Evolutionary conservation across 2,797 vertebrate species (phyloP), one percentile per base, ranked within the genome.

Genomic region (Bovichtus diacanthus): DNA sequence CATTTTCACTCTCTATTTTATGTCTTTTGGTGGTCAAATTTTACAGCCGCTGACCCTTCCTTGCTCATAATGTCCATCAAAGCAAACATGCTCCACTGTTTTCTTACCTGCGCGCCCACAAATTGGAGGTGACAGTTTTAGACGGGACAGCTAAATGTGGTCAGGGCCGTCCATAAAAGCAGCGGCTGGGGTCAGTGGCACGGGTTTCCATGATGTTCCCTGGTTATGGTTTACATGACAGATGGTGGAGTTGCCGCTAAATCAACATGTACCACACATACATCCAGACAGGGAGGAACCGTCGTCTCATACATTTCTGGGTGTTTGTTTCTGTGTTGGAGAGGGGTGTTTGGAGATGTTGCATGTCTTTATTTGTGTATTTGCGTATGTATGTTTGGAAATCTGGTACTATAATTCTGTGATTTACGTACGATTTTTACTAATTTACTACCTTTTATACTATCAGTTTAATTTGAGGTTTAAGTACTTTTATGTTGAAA

Each of bases 71-170:
- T 54, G 66, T 80, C 83, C 74, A 69, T 84, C 78, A 77, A 70
- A 71, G 59, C 31, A 70, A 78, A 82, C 70, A 63, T 0, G 47
- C 70, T 53, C 13, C 6, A 1, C 49, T 88, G 81, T 83, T 86
- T 83, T 85, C 60, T 73, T 82, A 78, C 76, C 71, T 75, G 39
- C n/a, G 15, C 0, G 1, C 3, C 21, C 47, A 83, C 85, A 90
- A 81, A 87, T 66, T 82, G 68, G 77, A 87, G 70, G 76, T 62
- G 86, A 89, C 87, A 71, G 73, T 75, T 90, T 83, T 70, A 86
- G 78, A 67, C 9, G n/a, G 55, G 74, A 56, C 39, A 38, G 56
- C 50, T 80, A 41, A 77, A 84, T 1, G 5, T 70, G 61, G 82
- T 75, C 51, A 44, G 49, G 44, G 29, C 18, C 25, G 5, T 67